Evolutionary conservation across 92 coral and sea anemone species (phyloP), one percentile per base, ranked within the genome.

Genomic region (Phenganax marumi): DNA sequence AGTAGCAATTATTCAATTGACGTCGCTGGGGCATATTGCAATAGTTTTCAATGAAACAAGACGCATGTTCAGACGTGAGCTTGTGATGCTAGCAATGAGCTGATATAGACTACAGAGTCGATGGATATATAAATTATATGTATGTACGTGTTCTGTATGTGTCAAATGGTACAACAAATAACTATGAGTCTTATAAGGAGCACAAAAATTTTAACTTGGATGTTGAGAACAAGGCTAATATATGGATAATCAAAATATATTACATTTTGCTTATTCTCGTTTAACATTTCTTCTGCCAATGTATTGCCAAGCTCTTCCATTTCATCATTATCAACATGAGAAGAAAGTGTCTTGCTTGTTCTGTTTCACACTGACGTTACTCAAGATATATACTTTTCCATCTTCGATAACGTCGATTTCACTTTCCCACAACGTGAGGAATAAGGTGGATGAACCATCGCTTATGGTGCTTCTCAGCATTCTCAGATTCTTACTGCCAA

Each of bases 291-390:
- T 19, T 5, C 26, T 19, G 43, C 68, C 68, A 62, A 62, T 19
- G 68, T 14, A 58, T 58, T 58, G 65, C 7, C 65, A 14, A 58
- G 23, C 65, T 14, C 23, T 18, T 58, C 65, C 65, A 58, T 58
- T 58, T 58, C 23, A 58, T 58, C 65, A 58, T 33, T 33, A 33
- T 58, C 65, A 58, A 58, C 68, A 8, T 19, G 68, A 18, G 26
- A 62, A n/a, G n/a, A 23, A 14, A 62, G n/a, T 19, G 68, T 23
- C 18, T 26, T 62, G 68, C 18, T 62, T 26, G 68, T 16, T 23
- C 21, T 58, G 65, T 19, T n/a, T n/a, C 68, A 62, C 68, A 62
- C 68, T 62, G 68, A 62, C 68, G 68, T 62, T 62, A 62, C 33
- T 62, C 18, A 62, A 62, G 10, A 62, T 62, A 19, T 62, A 62